Conservation (phyloP, 2,888 invertebrate genomes). For the Phortica magna region DNA sequence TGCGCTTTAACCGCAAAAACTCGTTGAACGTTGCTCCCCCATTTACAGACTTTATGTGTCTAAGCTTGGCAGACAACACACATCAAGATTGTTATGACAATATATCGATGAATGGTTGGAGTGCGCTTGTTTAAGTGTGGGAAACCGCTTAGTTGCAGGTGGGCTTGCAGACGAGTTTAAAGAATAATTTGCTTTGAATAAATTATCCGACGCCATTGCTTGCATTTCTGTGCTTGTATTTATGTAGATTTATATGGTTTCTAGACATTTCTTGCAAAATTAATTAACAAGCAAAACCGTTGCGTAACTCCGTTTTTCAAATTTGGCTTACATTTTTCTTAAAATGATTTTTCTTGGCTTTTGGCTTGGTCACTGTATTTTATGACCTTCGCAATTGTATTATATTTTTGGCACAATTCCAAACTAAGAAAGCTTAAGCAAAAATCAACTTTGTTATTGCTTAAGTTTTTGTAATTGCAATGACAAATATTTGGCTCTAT, state of each 20-base stretch:
- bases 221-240: too few species aligned
- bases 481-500: not conserved
- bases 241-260: too few species aligned
- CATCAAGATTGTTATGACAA: not conserved
- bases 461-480: not conserved
- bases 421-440: not conserved
- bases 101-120: not conserved
- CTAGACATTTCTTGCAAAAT: too few species aligned
- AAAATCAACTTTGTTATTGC: not conserved
- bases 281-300: too few species aligned
- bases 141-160: not conserved
- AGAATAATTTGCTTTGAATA: too few species aligned
- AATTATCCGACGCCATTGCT: too few species aligned
- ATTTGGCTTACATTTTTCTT: not conserved
- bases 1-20: constrained; percentile 14
- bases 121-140: too few species aligned
- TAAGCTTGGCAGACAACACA: not conserved
- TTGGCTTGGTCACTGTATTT: constrained; percentile 3
- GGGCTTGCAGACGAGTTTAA: not conserved
- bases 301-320: not conserved
- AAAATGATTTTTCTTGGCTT: not conserved
- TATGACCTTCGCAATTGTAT: not conserved
- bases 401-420: not conserved
- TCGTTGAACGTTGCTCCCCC: not conserved
- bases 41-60: not conserved